Conservation (phyloP, 1,140 invertebrate genomes). For the Agraylea sexmaculata region DNA sequence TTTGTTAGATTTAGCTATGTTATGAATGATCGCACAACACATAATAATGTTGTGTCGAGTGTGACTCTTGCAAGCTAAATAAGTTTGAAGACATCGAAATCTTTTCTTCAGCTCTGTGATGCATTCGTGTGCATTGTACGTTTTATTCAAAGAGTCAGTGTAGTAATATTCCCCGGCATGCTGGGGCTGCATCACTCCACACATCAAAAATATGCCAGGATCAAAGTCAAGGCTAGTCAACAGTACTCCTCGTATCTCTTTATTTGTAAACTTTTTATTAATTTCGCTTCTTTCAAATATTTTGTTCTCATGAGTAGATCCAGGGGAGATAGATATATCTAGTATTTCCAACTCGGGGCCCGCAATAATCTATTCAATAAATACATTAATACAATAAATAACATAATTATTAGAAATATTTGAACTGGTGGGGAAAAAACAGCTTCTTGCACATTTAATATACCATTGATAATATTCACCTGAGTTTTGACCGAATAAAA, state of each 20-base stretch:
- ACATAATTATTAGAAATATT: slow-evolving; percentile 1
- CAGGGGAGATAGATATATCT: slow-evolving; percentile 16
- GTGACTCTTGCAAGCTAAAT: slow-evolving; percentile 17
- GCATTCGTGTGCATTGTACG: slow-evolving; percentile 15
- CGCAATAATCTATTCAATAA: slow-evolving; percentile 14
- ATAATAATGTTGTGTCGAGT: slow-evolving; percentile 19
- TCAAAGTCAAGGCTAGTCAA: slow-evolving; percentile 14
- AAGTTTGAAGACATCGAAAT: slow-evolving; percentile 18
- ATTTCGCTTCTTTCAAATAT: slow-evolving; percentile 15
- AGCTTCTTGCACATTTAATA: neutral
- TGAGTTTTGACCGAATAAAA: slow-evolving; percentile 19
- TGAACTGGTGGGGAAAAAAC: too few relatives aligned
- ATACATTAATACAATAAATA: neutral
- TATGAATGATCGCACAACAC: slow-evolving; percentile 19
- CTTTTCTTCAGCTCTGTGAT: slow-evolving; percentile 18
- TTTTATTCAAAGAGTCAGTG: slow-evolving; percentile 16
- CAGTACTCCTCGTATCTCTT: slow-evolving; percentile 17
- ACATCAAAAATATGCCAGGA: slow-evolving; percentile 16
- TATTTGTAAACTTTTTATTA: slow-evolving; percentile 12
- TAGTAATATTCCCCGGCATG: slow-evolving; percentile 19
- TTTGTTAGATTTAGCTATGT: slow-evolving; percentile 18
- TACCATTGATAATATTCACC: slow-evolving; percentile 6
- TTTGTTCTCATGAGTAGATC: slow-evolving; percentile 17
- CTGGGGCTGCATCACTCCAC: slow-evolving; percentile 14
- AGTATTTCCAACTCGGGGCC: slow-evolving; percentile 18